phyloP scores from a whole-genome alignment of 2,888 invertebrate species.

The Hipparchia sbordonii region DNA sequence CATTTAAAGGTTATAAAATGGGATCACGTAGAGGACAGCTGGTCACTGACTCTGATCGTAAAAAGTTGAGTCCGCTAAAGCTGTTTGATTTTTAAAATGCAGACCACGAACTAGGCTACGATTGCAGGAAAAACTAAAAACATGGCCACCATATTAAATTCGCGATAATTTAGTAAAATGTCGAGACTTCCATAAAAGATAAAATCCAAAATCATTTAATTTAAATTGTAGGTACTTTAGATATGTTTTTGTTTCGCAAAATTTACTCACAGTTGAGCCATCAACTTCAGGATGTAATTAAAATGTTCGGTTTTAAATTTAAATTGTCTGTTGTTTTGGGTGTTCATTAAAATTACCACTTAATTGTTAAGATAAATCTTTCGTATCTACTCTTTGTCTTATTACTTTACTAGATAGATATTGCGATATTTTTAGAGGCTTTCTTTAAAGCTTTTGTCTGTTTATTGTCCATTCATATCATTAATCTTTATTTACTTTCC shows the following conservation, averaged over 20 bases:
- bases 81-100: conserved; percentile 19
- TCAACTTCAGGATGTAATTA: neutral
- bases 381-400: no score
- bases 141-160: conserved; percentile 1
- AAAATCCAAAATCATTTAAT: neutral
- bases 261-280: neutral
- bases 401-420: neutral
- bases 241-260: neutral
- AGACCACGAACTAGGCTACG: conserved; percentile 19
- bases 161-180: neutral
- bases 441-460: neutral
- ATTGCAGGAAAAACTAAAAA: conserved; percentile 7
- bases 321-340: neutral
- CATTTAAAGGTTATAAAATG: conserved; percentile 19
- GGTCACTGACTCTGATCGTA: conserved; percentile 13
- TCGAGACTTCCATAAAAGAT: neutral
- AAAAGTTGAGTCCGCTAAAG: conserved; percentile 20
- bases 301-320: neutral
- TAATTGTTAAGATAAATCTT: no score
- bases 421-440: neutral
- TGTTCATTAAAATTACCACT: neutral
- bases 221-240: neutral
- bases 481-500: conserved; percentile 11
- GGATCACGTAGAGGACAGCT: conserved; percentile 15
- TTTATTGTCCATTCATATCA: neutral